Evolutionary conservation across 2,797 vertebrate species (phyloP).

Genomic region (Echeneis naucrates): DNA sequence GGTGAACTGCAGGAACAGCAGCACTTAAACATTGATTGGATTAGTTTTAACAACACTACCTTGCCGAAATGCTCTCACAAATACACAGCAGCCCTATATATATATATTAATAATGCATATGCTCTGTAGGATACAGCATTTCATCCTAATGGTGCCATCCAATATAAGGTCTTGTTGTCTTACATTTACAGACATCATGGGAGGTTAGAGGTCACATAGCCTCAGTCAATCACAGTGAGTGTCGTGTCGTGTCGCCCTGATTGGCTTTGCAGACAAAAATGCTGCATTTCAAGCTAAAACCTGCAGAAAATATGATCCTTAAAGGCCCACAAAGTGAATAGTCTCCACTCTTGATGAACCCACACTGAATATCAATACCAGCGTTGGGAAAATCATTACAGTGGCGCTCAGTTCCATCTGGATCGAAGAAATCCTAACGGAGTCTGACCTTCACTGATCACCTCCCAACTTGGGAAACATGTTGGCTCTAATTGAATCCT

Average conservation of each 20-base stretch:
- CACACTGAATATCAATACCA: conserved; percentile 41
- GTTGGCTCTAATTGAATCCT: conserved; percentile 58
- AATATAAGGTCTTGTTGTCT: conserved; percentile 40
- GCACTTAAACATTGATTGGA: conserved; percentile 10
- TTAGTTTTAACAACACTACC: neutral
- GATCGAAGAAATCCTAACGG: conserved; percentile 38
- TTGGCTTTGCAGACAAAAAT: neutral
- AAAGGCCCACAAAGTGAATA: conserved; percentile 13
- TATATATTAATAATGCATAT: conserved; percentile 42
- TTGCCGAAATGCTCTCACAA: conserved; percentile 7
- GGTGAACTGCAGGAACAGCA: neutral
- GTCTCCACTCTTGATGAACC: conserved; percentile 44
- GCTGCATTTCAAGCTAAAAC: conserved; percentile 1
- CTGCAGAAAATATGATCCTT: conserved; percentile 8
- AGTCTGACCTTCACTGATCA: conserved; percentile 61
- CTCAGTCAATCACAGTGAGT: neutral
- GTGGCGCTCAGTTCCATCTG: conserved; percentile 27
- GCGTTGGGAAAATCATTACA: conserved; percentile 45
- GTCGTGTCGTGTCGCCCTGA: neutral
- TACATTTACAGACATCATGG: too few relatives aligned
- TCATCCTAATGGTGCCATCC: neutral
- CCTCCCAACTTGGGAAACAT: conserved; percentile 33
- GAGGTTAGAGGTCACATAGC: neutral
- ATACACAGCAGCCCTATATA: neutral
- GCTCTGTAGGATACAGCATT: conserved; percentile 9